Percentiles rank a stretch among this genome's conserved stretches.
Evolutionary conservation across 2,888 invertebrate species (phyloP).

Genomic region (Pterostichus niger): DNA sequence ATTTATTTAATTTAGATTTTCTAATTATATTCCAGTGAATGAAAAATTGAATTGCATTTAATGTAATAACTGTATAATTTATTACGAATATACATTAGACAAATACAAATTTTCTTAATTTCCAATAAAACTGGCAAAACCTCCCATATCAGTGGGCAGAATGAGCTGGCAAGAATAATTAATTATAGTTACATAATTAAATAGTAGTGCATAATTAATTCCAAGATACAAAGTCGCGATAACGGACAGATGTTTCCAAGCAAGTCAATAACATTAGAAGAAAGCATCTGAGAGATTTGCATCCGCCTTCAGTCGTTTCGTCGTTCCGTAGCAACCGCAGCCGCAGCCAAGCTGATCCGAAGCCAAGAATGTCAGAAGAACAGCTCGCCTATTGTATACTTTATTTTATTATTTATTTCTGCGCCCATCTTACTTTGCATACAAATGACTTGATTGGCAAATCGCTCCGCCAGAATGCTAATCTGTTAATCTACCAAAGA

Average conservation of each 20-base stretch:
- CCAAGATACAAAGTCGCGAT: conserved; percentile 25
- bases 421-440: conserved; percentile 38
- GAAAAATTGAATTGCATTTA: too few species aligned
- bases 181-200: conserved; percentile 53
- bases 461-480: conserved; percentile 21
- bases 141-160: conserved; percentile 16
- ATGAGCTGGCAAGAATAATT: conserved; percentile 16
- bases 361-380: conserved; percentile 40
- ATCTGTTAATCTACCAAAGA: conserved; percentile 21
- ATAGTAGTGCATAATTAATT: conserved; percentile 59
- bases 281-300: conserved; percentile 44
- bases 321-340: too few species aligned
- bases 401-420: conserved; percentile 55
- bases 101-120: conserved; percentile 18
- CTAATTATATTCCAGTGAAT: too few species aligned
- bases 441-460: conserved; percentile 53
- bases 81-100: too few species aligned
- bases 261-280: conserved; percentile 54
- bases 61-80: too few species aligned
- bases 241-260: conserved; percentile 50
- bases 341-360: not conserved
- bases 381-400: conserved; percentile 34
- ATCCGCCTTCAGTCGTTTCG: conserved; percentile 43
- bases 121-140: conserved; percentile 27
- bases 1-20: too few species aligned